phyloP scores from a whole-genome alignment of 2,888 invertebrate genomes.

The Pachydiplax longipennis region DNA sequence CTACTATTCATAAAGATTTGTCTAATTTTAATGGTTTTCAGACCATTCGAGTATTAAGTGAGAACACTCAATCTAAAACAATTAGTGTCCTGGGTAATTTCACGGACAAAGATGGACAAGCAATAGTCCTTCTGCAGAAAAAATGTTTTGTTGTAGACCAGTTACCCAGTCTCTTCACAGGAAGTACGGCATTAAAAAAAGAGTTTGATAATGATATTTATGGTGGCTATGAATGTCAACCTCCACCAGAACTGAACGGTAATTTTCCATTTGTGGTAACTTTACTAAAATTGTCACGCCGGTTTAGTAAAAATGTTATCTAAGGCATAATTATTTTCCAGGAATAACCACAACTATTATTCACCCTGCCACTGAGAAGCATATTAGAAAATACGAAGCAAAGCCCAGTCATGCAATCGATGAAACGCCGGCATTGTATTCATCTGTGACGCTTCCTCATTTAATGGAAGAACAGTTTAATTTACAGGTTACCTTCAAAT shows the following conservation, averaged over 20 bases:
- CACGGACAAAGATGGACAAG: constrained; percentile 65
- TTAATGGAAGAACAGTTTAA: constrained; percentile 77
- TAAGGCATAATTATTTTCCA: constrained; percentile 59
- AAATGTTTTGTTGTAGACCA: constrained; percentile 76
- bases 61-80: constrained; percentile 76
- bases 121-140: constrained; percentile 82
- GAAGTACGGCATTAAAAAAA: constrained; percentile 67
- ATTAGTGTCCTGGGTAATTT: constrained; percentile 76
- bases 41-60: constrained; percentile 71
- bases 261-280: constrained; percentile 54
- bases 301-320: neutral
- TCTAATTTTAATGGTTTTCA: constrained; percentile 71
- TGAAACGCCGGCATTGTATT: constrained; percentile 86
- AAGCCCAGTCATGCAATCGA: constrained; percentile 78
- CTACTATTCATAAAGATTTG: constrained; percentile 45
- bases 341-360: constrained; percentile 88
- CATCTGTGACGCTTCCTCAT: constrained; percentile 78
- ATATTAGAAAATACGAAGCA: constrained; percentile 83
- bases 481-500: constrained; percentile 69
- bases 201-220: constrained; percentile 85
- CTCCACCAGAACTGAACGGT: constrained; percentile 71
- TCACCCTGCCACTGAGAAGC: constrained; percentile 92
- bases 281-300: no score
- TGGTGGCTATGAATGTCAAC: constrained; percentile 79
- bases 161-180: constrained; percentile 64